Percentiles rank a stretch among this genome's conserved stretches.
Conservation (phyloP, 1,140 invertebrate genomes). For the Penaeus indicus region DNA sequence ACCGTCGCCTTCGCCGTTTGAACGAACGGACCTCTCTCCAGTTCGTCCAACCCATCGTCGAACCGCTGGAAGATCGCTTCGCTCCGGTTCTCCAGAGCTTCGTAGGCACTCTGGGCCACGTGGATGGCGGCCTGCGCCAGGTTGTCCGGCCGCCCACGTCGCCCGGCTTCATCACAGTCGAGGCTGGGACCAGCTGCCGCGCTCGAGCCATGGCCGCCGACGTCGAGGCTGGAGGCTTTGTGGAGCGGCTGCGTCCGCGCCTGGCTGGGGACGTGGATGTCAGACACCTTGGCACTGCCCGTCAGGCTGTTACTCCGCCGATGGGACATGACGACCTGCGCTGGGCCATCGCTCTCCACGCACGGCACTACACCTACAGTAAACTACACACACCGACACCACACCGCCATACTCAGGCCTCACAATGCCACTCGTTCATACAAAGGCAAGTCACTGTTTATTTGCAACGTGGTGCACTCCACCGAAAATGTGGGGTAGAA, state of each 20-base stretch:
- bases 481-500: conserved; percentile 36
- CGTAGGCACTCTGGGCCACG: conserved; percentile 45
- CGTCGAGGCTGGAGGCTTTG: conserved; percentile 56
- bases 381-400: conserved; percentile 44
- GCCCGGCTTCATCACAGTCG: conserved; percentile 41
- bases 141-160: conserved; percentile 45
- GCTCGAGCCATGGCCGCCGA: conserved; percentile 45
- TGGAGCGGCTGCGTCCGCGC: conserved; percentile 36
- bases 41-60: conserved; percentile 57
- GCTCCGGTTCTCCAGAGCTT: conserved; percentile 42
- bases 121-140: conserved; percentile 52
- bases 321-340: conserved; percentile 64
- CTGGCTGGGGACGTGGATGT: conserved; percentile 47
- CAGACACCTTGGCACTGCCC: conserved; percentile 62
- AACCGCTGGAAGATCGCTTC: conserved; percentile 48
- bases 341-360: conserved; percentile 60
- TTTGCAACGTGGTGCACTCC: conserved; percentile 23
- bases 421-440: conserved; percentile 25
- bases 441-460: conserved; percentile 25
- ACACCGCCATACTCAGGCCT: conserved; percentile 37
- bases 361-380: conserved; percentile 49
- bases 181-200: conserved; percentile 25
- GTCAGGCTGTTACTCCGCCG: conserved; percentile 65
- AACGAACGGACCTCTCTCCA: conserved; percentile 58
- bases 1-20: conserved; percentile 62